phyloP scores from a whole-genome alignment of 2,888 invertebrate genomes.

The Platycnemis pennipes region DNA sequence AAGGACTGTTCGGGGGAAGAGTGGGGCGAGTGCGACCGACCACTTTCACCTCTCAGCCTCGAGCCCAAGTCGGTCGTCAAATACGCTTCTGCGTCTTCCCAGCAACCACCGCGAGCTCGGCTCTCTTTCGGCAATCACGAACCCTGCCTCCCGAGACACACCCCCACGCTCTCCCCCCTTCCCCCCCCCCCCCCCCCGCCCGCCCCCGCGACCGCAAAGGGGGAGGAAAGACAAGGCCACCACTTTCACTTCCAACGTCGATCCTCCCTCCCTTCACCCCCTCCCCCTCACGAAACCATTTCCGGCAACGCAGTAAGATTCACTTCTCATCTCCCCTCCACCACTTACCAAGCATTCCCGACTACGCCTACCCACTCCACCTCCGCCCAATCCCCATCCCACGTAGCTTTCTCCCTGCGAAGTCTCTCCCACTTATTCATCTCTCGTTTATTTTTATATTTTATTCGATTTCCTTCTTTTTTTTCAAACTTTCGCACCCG shows the following conservation, averaged over 20 bases:
- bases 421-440: not conserved
- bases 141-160: too few species aligned
- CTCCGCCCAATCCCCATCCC: not conserved
- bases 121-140: constrained; percentile 14
- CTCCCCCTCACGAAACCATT: not conserved
- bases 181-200: not conserved
- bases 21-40: not conserved
- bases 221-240: not conserved
- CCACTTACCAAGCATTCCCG: not conserved
- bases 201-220: not conserved
- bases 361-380: not conserved
- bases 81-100: not conserved
- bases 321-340: not conserved
- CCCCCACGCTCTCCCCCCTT: not conserved
- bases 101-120: not conserved
- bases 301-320: constrained; percentile 8
- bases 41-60: constrained; percentile 20
- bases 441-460: not conserved
- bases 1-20: not conserved
- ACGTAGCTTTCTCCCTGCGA: not conserved
- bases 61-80: not conserved
- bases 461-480: not conserved
- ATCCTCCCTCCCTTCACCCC: not conserved
- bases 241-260: not conserved
- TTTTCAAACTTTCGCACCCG: not conserved